Evolutionary conservation across 53 echinoderm and acorn worm species (phyloP).

Genomic region (Holothuria leucospilota): DNA sequence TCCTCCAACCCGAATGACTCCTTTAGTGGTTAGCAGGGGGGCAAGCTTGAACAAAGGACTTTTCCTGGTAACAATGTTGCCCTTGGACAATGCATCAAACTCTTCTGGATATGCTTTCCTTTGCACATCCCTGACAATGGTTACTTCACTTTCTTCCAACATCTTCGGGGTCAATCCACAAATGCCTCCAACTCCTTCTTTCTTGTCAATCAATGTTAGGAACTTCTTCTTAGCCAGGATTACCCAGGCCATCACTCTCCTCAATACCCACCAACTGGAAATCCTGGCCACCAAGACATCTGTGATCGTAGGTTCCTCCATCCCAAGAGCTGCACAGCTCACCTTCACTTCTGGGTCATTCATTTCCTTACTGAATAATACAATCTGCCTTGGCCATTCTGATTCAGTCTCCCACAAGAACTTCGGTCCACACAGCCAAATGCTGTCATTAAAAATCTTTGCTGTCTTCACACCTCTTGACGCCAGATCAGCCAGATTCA

Average conservation of each 20-base stretch:
- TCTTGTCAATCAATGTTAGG: slow-evolving; percentile 4
- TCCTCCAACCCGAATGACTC: slow-evolving; percentile 38
- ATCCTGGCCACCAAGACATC: slow-evolving; percentile 45
- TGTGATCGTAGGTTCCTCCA: slow-evolving; percentile 36
- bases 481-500: slow-evolving; percentile 64
- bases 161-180: background rate
- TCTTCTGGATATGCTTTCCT: slow-evolving; percentile 60
- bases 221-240: slow-evolving; percentile 39
- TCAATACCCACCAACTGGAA: slow-evolving; percentile 53
- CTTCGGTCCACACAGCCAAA: slow-evolving; percentile 60
- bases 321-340: slow-evolving; percentile 30
- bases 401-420: slow-evolving; percentile 51
- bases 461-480: slow-evolving; percentile 46
- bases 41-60: slow-evolving; percentile 16
- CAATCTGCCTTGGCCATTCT: slow-evolving; percentile 64
- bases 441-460: slow-evolving; percentile 49
- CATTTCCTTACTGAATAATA: slow-evolving; percentile 39
- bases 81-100: slow-evolving; percentile 32
- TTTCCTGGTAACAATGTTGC: slow-evolving; percentile 38
- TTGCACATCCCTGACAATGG: slow-evolving; percentile 55
- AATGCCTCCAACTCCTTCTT: background rate
- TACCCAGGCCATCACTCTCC: slow-evolving; percentile 62
- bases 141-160: slow-evolving; percentile 8
- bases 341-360: too few relatives aligned
- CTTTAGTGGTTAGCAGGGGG: background rate